phyloP scores from a whole-genome alignment of 2,113 vertebrate species.

The Bostrychus sinensis region DNA sequence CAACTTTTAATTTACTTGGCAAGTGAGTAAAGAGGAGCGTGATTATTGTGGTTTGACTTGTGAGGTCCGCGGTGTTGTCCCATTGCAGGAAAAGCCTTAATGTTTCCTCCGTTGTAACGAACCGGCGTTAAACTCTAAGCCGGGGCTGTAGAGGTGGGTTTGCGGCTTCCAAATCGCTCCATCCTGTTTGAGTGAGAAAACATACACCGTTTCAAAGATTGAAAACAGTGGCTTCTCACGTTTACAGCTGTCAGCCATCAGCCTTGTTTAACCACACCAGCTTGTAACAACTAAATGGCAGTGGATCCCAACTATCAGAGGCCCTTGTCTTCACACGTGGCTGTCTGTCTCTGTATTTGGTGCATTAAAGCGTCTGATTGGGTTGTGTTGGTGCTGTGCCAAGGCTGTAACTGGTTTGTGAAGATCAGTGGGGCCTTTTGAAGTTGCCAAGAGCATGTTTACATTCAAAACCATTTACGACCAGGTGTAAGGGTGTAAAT shows the following conservation, averaged over 20 bases:
- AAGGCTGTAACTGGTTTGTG: slow-evolving; percentile 31
- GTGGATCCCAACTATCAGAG: slow-evolving; percentile 33
- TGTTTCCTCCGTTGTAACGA: slow-evolving; percentile 17
- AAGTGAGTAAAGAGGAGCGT: slow-evolving; percentile 22
- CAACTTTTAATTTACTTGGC: slow-evolving; percentile 32
- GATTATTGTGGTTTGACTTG: slow-evolving; percentile 40
- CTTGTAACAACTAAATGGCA: slow-evolving; percentile 47
- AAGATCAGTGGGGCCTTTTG: slow-evolving; percentile 44
- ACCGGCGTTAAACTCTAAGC: slow-evolving; percentile 30
- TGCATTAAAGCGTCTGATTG: slow-evolving; percentile 44
- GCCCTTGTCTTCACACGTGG: slow-evolving; percentile 49
- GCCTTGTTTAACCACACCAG: slow-evolving; percentile 23
- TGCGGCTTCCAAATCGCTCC: slow-evolving; percentile 26
- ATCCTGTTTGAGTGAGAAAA: slow-evolving; percentile 56
- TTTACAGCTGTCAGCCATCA: slow-evolving; percentile 54
- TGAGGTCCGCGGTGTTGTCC: slow-evolving; percentile 17
- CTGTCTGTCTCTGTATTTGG: slow-evolving; percentile 34
- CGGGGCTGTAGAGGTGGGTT: slow-evolving; percentile 46
- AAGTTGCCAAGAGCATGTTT: slow-evolving; percentile 60
- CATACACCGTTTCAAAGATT: slow-evolving; percentile 49
- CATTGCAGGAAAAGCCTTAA: slow-evolving; percentile 18
- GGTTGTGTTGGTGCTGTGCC: slow-evolving; percentile 43
- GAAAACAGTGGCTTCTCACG: slow-evolving; percentile 53
- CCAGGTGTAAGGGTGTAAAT: slow-evolving; percentile 31
- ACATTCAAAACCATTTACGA: slow-evolving; percentile 59